Evolutionary conservation across 2,888 invertebrate species (phyloP).

Genomic region (Galeopsomyia nigrocyanea): DNA sequence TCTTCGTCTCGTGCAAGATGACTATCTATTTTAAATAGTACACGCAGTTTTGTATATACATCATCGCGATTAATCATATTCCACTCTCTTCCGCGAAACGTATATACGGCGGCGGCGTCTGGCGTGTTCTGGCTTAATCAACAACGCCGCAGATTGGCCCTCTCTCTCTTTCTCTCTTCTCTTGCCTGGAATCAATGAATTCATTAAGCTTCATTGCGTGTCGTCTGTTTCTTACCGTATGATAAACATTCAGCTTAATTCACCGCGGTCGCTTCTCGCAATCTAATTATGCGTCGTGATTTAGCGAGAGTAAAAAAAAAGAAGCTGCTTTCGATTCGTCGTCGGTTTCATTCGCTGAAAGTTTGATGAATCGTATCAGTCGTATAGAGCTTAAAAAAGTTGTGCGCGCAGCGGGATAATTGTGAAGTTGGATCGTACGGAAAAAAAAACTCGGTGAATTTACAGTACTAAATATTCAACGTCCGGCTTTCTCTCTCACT

Average conservation of each 20-base stretch:
- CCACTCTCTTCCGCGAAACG: conserved; percentile 18
- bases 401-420: too few relatives aligned
- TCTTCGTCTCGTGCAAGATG: conserved; percentile 21
- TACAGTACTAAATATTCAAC: conserved; percentile 32
- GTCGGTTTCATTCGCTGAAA: background rate
- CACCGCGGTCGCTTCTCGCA: conserved; percentile 7
- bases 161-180: too few relatives aligned
- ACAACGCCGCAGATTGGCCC: conserved; percentile 27
- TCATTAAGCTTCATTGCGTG: conserved; percentile 22
- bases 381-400: background rate
- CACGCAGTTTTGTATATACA: background rate
- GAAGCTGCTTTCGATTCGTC: background rate
- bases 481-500: conserved; percentile 15
- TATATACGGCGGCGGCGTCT: background rate
- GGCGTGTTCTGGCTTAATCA: conserved; percentile 37
- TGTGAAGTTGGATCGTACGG: conserved; percentile 5
- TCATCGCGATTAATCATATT: conserved; percentile 37
- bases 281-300: background rate
- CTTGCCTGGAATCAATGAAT: conserved; percentile 33
- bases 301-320: background rate
- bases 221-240: conserved; percentile 8
- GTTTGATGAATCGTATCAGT: background rate
- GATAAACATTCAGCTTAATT: conserved; percentile 23
- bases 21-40: conserved; percentile 37
- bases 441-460: background rate